Conservation (phyloP, 2,113 vertebrate species). For the Hippolais icterina region DNA sequence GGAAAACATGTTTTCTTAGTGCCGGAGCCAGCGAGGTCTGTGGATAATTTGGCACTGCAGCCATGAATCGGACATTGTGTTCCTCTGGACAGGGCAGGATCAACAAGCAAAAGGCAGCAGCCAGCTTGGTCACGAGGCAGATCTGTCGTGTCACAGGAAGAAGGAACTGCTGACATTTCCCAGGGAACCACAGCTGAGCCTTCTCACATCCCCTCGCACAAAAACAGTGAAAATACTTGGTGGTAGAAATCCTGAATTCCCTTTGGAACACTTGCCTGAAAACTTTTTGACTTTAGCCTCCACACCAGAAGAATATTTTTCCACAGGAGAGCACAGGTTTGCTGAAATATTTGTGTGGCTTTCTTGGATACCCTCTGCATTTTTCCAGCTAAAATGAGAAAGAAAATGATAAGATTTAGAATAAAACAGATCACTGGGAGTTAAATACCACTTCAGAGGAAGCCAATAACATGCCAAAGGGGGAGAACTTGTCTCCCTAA, state of each 20-base stretch:
- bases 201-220: neutral
- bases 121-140: neutral
- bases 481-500: neutral
- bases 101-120: neutral
- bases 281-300: constrained; percentile 83
- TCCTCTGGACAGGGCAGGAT: neutral
- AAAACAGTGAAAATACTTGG: neutral
- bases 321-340: constrained; percentile 82
- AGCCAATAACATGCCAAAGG: neutral
- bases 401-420: neutral
- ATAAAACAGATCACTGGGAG: neutral
- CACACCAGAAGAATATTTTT: constrained; percentile 88
- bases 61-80: neutral
- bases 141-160: neutral
- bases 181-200: neutral
- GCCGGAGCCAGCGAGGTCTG: neutral
- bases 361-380: constrained; percentile 33
- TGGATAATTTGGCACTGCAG: neutral
- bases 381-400: constrained; percentile 24
- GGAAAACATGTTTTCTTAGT: neutral
- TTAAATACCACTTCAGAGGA: neutral
- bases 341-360: constrained; percentile 77
- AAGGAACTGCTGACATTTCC: neutral
- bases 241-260: neutral
- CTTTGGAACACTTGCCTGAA: constrained; percentile 75